phyloP scores from a whole-genome alignment of 2,113 vertebrate species.

The Oreotrochilus melanogaster region DNA sequence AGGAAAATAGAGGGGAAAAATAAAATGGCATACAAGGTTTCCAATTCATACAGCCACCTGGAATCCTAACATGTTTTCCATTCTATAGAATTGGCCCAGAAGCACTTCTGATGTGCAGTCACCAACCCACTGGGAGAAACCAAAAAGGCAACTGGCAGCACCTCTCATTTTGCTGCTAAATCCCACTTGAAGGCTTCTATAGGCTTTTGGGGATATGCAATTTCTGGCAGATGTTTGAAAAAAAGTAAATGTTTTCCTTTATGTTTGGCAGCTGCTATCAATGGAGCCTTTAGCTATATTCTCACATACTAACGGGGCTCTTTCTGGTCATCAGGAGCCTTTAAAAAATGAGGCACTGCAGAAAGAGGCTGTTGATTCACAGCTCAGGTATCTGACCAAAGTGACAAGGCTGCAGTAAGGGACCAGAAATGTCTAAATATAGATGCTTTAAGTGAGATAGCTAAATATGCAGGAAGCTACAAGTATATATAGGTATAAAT shows the following conservation, averaged over 20 bases:
- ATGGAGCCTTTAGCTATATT: background rate
- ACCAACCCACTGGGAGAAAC: background rate
- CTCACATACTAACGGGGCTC: background rate
- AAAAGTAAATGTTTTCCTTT: background rate
- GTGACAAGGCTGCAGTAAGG: background rate
- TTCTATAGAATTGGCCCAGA: background rate
- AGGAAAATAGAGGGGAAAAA: background rate
- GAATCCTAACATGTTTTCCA: background rate
- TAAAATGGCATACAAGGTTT: background rate
- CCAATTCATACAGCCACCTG: background rate
- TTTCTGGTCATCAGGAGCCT: background rate
- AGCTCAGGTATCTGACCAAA: background rate
- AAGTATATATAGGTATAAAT: background rate
- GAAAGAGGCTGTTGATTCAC: background rate
- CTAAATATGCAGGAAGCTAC: background rate
- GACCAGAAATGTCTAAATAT: background rate
- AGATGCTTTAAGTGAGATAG: background rate
- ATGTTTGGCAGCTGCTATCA: background rate
- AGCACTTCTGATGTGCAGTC: background rate
- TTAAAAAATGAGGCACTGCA: background rate
- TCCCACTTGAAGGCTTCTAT: background rate
- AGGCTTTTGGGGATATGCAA: background rate
- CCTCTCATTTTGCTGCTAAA: background rate
- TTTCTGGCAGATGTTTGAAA: background rate
- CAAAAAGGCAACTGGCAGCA: background rate